These are phyloP conservation scores for Drosophila borealis DNA, from an alignment of 2,888 invertebrate species.

Conservation along the genomic window DNA sequence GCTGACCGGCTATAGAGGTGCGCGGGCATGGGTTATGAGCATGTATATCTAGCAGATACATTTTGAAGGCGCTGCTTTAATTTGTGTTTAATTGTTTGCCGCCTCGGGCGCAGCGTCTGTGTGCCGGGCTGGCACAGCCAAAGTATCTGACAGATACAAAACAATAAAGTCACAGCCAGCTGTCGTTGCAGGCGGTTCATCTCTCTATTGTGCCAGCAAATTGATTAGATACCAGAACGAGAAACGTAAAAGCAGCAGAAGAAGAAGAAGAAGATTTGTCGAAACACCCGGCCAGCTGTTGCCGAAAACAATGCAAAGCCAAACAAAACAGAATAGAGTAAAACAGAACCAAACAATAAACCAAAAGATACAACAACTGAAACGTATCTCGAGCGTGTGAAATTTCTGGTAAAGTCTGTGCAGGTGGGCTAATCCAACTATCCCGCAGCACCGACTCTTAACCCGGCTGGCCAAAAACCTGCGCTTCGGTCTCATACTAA, in stretches of 20 bases:
- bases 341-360: constrained; percentile 16
- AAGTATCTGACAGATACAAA: constrained; percentile 41
- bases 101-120: constrained; percentile 9
- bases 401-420: constrained; percentile 31
- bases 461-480: constrained; percentile 5
- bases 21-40: constrained; percentile 4
- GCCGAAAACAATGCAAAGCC: constrained; percentile 23
- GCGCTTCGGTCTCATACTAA: constrained; percentile 17
- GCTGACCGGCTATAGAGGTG: not conserved
- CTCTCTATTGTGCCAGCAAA: constrained; percentile 44
- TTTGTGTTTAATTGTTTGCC: constrained; percentile 45
- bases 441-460: not conserved
- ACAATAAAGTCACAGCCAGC: constrained; percentile 52
- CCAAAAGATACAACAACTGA: constrained; percentile 15
- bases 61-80: constrained; percentile 35
- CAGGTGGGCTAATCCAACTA: constrained; percentile 32
- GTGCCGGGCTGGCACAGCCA: constrained; percentile 16
- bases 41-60: constrained; percentile 19
- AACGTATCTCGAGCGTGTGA: constrained; percentile 47
- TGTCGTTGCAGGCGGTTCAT: constrained; percentile 30
- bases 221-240: constrained; percentile 45
- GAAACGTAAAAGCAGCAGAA: not conserved
- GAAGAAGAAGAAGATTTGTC: constrained; percentile 8
- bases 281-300: constrained; percentile 43
- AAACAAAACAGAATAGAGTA: constrained; percentile 6